A percentile compares a stretch with the other conserved stretches of the same genome.
These are phyloP conservation scores for Triplophysa dalaica DNA, from an alignment of 2,113 vertebrate genomes.

Conservation along the genomic window DNA sequence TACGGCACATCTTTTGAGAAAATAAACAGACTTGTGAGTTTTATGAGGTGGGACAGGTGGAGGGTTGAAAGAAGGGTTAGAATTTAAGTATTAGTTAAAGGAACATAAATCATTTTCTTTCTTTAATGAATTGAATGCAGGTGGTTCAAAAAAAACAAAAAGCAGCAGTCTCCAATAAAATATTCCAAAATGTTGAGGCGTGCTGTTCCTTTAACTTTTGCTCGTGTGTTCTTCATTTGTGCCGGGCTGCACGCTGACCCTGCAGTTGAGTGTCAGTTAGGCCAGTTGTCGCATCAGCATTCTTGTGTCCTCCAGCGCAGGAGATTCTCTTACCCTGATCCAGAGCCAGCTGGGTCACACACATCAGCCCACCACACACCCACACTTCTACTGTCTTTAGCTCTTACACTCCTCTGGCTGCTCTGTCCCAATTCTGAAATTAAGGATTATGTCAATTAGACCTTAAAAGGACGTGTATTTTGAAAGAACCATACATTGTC, in stretches of 20 bases:
- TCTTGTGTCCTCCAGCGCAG: conserved; percentile 27
- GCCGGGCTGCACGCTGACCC: not conserved
- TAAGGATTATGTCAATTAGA: conserved; percentile 9
- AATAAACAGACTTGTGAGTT: no score
- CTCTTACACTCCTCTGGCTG: not conserved
- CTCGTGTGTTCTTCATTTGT: conserved; percentile 14
- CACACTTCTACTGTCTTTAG: not conserved
- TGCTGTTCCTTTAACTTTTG: not conserved
- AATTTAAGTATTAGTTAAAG: no score
- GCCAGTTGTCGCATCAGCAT: conserved; percentile 37
- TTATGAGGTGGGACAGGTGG: no score
- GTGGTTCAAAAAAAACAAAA: no score
- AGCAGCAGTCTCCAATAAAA: no score
- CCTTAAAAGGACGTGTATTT: not conserved
- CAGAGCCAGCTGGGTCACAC: conserved; percentile 10
- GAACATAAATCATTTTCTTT: no score
- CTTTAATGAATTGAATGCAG: no score
- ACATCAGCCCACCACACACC: not conserved
- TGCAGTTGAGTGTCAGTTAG: conserved; percentile 18
- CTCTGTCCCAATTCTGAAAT: conserved; percentile 25
- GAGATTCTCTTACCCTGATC: conserved; percentile 33
- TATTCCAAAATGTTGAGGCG: no score
- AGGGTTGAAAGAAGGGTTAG: no score
- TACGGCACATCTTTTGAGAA: no score
- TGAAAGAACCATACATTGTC: not conserved